Base-by-base conservation (phyloP, 53 echinoderm and acorn worm genomes). In the Henricia sp. region DNA sequence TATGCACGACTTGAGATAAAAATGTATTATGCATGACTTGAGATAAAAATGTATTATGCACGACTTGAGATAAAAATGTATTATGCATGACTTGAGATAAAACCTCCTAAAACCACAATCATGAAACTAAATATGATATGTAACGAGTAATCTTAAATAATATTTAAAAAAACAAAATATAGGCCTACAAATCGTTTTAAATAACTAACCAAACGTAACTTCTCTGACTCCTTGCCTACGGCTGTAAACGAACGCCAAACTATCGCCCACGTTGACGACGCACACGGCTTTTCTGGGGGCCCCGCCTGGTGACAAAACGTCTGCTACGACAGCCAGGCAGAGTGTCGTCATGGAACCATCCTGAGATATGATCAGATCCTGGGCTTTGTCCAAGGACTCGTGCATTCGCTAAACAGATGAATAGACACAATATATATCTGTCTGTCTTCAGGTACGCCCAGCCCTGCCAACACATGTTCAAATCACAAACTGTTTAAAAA, bases 161-260 rank as follows among this genome's bases (percentile, higher is more conserved):
- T 3, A 25, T 11, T 28, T 14, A 52, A 28, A 12, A 74, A n/a
- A 40, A 72, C 72, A 50, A 46, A 20, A 60, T 42, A 19, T 10
- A 14, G 9, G 6, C 14, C 37, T 10, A n/a, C 21, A 70, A 44
- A 70, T 0, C 44, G 24, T n/a, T 26, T 4, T 14, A 5, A 16
- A 43, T 28, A 44, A 33, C 86, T 86, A 17, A 90, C 90, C 90
- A 2, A 54, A 55, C 0, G 90, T 90, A 9, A 86, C 50, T 43
- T 90, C 90, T 71, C 68, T 85, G 48, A 90, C 90, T 6, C 90
- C 90, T 32, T 58, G 41, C 17, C 48, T 37, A 16, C 52, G 74
- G 44, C 85, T 90, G 86, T 50, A 80, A 32, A 90, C 82, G 60
- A 70, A 90, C 44, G 85, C 90, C 12, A 90, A 72, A 82, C 90